These are phyloP conservation scores for Ataeniobius toweri DNA, from an alignment of 2,797 vertebrate species.

Conservation along the genomic window DNA sequence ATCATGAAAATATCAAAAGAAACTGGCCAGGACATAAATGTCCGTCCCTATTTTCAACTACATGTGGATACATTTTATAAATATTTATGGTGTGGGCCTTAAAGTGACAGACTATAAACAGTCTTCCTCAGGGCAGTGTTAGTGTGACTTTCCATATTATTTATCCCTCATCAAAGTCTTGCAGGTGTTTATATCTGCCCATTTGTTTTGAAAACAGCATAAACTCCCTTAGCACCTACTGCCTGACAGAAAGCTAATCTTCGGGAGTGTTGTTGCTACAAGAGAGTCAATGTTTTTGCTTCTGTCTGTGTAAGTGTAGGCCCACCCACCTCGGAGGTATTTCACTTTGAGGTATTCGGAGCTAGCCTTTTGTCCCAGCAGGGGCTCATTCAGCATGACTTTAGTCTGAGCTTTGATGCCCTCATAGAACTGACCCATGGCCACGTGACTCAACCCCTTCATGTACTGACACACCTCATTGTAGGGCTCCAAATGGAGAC, in stretches of 20 bases:
- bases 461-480: conserved; percentile 99
- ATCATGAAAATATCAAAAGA: too few species aligned
- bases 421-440: conserved; percentile 98
- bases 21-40: neutral
- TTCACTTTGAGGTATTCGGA: conserved; percentile 98
- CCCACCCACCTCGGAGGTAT: conserved; percentile 91
- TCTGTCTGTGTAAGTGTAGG: neutral
- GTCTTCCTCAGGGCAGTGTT: too few species aligned
- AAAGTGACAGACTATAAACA: neutral
- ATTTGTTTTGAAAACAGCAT: too few species aligned
- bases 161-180: too few species aligned
- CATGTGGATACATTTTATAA: neutral
- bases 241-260: too few species aligned
- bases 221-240: too few species aligned
- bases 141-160: too few species aligned
- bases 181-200: too few species aligned
- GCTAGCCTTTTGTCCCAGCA: conserved; percentile 96
- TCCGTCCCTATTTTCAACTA: neutral
- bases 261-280: neutral
- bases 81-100: neutral
- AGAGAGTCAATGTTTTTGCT: neutral
- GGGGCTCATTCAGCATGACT: conserved; percentile 96
- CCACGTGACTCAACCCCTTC: conserved; percentile 96
- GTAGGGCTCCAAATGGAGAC: conserved; percentile 93
- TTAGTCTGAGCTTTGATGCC: conserved; percentile 98